A percentile compares a stretch with the other conserved stretches of the same genome.
Evolutionary conservation across 2,888 invertebrate species (phyloP).

Genomic region (Herminia tarsipennalis): DNA sequence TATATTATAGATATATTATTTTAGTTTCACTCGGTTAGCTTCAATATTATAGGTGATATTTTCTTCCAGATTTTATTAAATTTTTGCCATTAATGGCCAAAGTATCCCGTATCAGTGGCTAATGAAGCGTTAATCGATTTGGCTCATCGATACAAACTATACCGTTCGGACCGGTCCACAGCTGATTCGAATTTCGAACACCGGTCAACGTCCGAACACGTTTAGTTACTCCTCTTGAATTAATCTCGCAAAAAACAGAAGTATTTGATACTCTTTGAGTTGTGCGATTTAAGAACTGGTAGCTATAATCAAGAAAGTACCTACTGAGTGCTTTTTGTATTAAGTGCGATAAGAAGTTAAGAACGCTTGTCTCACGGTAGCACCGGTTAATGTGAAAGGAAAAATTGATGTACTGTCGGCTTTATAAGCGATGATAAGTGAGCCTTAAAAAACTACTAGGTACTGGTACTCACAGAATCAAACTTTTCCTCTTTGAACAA

Average conservation of each 20-base stretch:
- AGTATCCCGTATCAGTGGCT: neutral
- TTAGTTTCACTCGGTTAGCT: too few species aligned
- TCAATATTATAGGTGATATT: too few species aligned
- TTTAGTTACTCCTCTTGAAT: constrained; percentile 37
- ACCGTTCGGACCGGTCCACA: constrained; percentile 49
- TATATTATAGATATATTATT: too few species aligned
- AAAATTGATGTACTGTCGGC: neutral
- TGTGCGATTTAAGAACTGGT: constrained; percentile 9
- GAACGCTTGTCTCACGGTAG: constrained; percentile 9
- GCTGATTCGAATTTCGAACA: constrained; percentile 40
- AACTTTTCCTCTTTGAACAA: too few species aligned
- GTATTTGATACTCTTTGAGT: constrained; percentile 7
- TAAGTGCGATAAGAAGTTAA: constrained; percentile 2
- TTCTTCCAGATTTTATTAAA: too few species aligned
- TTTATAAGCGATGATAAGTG: neutral
- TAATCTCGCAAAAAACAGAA: constrained; percentile 36
- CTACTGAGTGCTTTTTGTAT: constrained; percentile 3
- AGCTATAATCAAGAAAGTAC: constrained; percentile 11
- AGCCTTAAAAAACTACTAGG: too few species aligned
- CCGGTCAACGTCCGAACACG: constrained; percentile 38
- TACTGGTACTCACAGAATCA: too few species aligned
- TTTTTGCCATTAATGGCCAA: neutral
- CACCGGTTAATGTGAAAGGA: neutral
- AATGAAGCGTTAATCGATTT: constrained; percentile 1
- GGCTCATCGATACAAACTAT: constrained; percentile 41